Base-by-base conservation (phyloP, 2,113 vertebrate species). In the Motacilla alba region DNA sequence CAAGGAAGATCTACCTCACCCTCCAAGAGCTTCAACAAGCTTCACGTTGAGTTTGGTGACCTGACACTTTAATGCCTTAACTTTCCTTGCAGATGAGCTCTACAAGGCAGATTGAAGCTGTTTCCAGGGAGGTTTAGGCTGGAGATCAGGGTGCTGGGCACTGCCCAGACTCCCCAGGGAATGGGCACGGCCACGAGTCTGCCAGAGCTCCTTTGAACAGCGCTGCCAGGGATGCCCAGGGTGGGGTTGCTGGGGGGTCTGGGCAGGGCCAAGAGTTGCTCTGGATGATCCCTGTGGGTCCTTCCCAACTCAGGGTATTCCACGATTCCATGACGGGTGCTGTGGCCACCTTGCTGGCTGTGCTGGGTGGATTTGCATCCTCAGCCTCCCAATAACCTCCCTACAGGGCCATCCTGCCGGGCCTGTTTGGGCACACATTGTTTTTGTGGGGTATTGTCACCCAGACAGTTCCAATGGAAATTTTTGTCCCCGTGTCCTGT, bases 201-300 rank as follows among this genome's bases (percentile, higher is more conserved):
- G 67, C 22, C 50, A 66, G 18, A 74, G 68, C 77, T 81, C 44
- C 1, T 63, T 87, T 56, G 85, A 56, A 0, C 67, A 49, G 3
- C 2, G 0, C 28, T 82, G 18, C 39, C 62, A 68, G 30, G 62
- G 24, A 44, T 86, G 72, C 9, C 6, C 55, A 37, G 55, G 79
- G 0, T 53, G 55, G 41, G 17, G 1, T 49, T 35, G 35, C 7
- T 1, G 30, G 70, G n/a, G 31, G 1, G 6, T 24, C 41, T 43
- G 63, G 0, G 41, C 55, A 69, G 26, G 47, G 14, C 0, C 56
- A 33, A 43, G 41, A 6, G 10, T 1, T 9, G 26, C 0, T 1
- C 12, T 56, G 5, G 14, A 14, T 63, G 26, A 43, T 83, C 35
- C 37, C 2, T 33, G 35, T 27, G 35, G 31, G 11, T 63, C 72